phyloP scores from a whole-genome alignment of 2,888 invertebrate genomes.

The Ceraclea dissimilis region DNA sequence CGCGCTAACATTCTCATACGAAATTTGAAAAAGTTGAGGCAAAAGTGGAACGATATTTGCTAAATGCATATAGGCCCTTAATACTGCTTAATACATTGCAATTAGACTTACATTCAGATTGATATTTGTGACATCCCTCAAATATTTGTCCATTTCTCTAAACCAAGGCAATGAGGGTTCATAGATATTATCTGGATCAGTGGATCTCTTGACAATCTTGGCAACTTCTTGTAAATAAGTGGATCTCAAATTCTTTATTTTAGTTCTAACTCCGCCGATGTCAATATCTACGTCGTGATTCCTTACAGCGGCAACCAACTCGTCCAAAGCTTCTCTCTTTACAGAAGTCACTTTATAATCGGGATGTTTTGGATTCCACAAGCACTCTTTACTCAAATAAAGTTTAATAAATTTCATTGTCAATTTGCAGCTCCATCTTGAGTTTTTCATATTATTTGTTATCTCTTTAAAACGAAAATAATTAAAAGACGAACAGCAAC shows the following conservation, averaged over 20 bases:
- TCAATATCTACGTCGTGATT: slow-evolving; percentile 11
- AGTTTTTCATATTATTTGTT: neutral
- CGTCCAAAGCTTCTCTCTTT: slow-evolving; percentile 37
- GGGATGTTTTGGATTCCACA: slow-evolving; percentile 42
- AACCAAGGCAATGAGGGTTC: slow-evolving; percentile 18
- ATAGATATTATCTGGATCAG: slow-evolving; percentile 16
- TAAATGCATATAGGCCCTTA: no score
- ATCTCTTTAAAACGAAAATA: no score
- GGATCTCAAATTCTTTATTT: slow-evolving; percentile 16
- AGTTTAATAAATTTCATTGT: slow-evolving; percentile 44
- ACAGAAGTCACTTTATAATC: slow-evolving; percentile 38
- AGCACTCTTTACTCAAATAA: slow-evolving; percentile 43
- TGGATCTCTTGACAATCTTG: slow-evolving; percentile 17
- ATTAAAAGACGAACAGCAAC: no score
- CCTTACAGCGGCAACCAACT: slow-evolving; percentile 4
- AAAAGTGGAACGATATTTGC: no score
- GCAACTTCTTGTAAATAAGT: slow-evolving; percentile 17
- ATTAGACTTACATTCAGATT: no score
- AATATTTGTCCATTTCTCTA: slow-evolving; percentile 14
- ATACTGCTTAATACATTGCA: no score
- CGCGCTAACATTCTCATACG: no score
- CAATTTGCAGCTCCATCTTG: slow-evolving; percentile 41
- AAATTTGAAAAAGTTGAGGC: no score
- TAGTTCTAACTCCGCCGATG: slow-evolving; percentile 10
- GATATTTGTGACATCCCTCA: slow-evolving; percentile 3